Base-by-base conservation (phyloP, 2,888 invertebrate genomes). In the Dione vanillae region DNA sequence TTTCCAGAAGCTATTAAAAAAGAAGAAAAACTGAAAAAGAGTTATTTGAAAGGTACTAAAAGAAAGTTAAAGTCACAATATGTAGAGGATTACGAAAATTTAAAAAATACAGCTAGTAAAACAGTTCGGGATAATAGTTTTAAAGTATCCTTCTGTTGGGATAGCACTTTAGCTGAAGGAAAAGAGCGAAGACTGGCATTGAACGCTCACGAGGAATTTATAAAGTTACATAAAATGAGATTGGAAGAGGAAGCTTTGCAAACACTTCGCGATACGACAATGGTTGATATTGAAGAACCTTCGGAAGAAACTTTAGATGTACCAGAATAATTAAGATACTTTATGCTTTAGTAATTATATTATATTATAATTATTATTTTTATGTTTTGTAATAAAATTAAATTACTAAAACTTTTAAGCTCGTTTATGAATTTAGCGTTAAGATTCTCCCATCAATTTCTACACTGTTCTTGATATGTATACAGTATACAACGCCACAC, bases 1-100 rank as follows among this genome's bases (percentile, higher is more conserved):
- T 95, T 96, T 77, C 95, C 95, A 0, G 95, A 95, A 79, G 94
- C 94, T 41, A 88, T 94, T 45, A 92, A 93, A 76, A 92, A 92
- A 75, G 86, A 89, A 75, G 87, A 87, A 19, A 86, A 87, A 75
- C 80, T 85, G 5, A 88, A 91, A 61, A 89, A 89, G 40, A 90
- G 94, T 68, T 83, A 94, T 14, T 84, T 94, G 0, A 80, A 91
- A 1, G 90, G 92, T 12, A 83, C 93, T 40, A 91, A 91, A 64
- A 86, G 85, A 27, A 79, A 82, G 47, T 75, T 88, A 3, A 92
- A 91, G 75, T 83, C 79, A 3, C 81, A 85, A 27, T 94, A 90
- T 75, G 77, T 93, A 52, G 80, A 85, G 3, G 89, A 91, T 61
- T 94, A 91, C 75, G 78, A 84, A 0, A 79, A 82, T 59, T 76